Percentiles rank a stretch among this genome's conserved stretches.
Evolutionary conservation across 2,888 invertebrate genomes (phyloP).

Genomic region (Acanthococcus lagerstroemiae): DNA sequence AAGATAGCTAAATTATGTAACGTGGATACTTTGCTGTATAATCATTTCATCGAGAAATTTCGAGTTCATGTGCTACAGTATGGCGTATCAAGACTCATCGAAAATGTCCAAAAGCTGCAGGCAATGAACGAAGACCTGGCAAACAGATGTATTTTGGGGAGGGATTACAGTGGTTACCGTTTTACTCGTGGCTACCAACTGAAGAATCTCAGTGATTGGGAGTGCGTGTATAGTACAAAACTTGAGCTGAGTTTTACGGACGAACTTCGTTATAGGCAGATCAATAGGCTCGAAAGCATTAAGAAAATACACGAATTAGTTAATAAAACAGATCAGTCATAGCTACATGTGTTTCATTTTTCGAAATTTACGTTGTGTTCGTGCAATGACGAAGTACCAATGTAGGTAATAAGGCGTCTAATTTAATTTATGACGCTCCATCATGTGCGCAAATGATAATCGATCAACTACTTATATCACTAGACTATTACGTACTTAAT

Average conservation of each 20-base stretch:
- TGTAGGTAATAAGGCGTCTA: too few species aligned
- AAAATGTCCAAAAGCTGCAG: not conserved
- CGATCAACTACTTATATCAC: too few species aligned
- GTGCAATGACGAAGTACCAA: too few species aligned
- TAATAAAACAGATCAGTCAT: too few species aligned
- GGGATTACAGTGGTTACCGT: not conserved
- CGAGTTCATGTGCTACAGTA: not conserved
- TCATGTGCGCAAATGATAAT: too few species aligned
- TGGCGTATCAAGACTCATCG: not conserved
- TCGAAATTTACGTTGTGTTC: too few species aligned
- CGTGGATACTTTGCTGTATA: not conserved
- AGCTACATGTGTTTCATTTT: too few species aligned
- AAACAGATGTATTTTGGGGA: not conserved
- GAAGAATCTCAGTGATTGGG: not conserved
- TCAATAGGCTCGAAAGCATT: too few species aligned
- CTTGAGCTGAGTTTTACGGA: not conserved
- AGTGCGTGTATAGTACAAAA: not conserved
- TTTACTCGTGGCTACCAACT: not conserved
- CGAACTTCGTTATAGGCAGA: too few species aligned
- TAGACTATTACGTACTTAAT: too few species aligned
- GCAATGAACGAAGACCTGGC: not conserved
- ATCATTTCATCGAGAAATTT: conserved; percentile 6
- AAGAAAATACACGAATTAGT: too few species aligned
- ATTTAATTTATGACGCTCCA: too few species aligned
- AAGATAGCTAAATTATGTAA: not conserved